Percentiles rank a stretch among this genome's conserved stretches.
Evolutionary conservation across 2,113 vertebrate species (phyloP).

Genomic region (Sphyrna mokarran): DNA sequence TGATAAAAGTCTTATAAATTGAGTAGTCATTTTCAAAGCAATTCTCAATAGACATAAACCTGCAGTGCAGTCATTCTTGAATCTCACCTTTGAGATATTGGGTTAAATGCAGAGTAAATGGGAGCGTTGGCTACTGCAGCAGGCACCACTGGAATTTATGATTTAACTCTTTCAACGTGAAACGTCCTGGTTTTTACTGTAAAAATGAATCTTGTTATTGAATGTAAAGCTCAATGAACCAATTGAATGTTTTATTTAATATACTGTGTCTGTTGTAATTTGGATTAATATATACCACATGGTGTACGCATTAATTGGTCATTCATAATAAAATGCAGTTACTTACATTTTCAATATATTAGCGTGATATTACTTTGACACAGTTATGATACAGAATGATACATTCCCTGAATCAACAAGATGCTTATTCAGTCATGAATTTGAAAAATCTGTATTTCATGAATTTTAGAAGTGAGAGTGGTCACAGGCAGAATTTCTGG

Average conservation of each 20-base stretch:
- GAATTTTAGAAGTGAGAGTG: not conserved
- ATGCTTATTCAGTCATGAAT: not conserved
- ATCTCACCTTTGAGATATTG: not conserved
- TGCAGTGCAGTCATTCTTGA: not conserved
- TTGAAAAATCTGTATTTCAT: not conserved
- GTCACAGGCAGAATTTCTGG: no score
- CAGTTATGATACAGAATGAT: not conserved
- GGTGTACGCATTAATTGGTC: not conserved
- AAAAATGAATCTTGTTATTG: no score
- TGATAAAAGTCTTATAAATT: constrained; percentile 20
- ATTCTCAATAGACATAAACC: constrained; percentile 7
- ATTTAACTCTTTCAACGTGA: not conserved
- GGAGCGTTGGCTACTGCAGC: not conserved
- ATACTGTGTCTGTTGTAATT: no score
- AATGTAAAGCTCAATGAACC: no score
- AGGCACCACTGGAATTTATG: not conserved
- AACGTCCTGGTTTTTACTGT: not conserved
- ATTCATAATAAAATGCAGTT: not conserved
- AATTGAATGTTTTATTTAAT: no score
- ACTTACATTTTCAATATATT: not conserved
- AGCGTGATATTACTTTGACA: not conserved
- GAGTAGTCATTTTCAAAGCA: not conserved
- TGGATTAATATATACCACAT: no score
- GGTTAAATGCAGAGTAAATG: not conserved
- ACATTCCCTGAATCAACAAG: not conserved